Conservation (phyloP, 2,113 vertebrate genomes). For the Podilymbus podiceps region DNA sequence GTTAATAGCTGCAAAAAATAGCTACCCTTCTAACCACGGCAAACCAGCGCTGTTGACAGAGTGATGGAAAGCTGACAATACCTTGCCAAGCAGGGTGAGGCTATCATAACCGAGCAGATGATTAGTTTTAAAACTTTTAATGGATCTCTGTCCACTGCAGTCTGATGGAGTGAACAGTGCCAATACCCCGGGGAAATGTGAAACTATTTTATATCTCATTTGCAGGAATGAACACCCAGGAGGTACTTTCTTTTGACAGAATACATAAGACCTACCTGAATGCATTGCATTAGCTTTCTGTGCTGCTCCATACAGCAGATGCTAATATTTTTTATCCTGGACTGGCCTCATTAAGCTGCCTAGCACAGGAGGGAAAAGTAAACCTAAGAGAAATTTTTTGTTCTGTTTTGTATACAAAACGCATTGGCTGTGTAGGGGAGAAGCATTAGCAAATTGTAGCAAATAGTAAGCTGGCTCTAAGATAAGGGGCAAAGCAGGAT, state of each 20-base stretch:
- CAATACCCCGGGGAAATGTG: background rate
- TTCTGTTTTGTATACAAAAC: background rate
- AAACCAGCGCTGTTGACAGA: background rate
- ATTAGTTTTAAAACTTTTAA: slow-evolving; percentile 39
- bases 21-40: background rate
- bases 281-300: background rate
- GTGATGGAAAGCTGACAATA: background rate
- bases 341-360: slow-evolving; percentile 33
- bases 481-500: background rate
- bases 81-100: background rate
- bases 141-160: slow-evolving; percentile 14
- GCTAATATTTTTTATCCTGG: background rate
- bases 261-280: slow-evolving; percentile 30
- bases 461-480: background rate
- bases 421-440: background rate
- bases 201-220: slow-evolving; percentile 43
- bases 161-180: background rate
- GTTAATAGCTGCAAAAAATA: slow-evolving; percentile 8
- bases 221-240: slow-evolving; percentile 31
- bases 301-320: background rate
- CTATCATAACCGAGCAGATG: background rate
- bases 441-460: background rate
- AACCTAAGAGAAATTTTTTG: background rate
- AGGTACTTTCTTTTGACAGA: slow-evolving; percentile 19
- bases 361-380: background rate